A percentile compares a stretch with the other conserved stretches of the same genome.
These are phyloP conservation scores for Clarias magur DNA, from an alignment of 2,113 vertebrate species.

Conservation along the genomic window DNA sequence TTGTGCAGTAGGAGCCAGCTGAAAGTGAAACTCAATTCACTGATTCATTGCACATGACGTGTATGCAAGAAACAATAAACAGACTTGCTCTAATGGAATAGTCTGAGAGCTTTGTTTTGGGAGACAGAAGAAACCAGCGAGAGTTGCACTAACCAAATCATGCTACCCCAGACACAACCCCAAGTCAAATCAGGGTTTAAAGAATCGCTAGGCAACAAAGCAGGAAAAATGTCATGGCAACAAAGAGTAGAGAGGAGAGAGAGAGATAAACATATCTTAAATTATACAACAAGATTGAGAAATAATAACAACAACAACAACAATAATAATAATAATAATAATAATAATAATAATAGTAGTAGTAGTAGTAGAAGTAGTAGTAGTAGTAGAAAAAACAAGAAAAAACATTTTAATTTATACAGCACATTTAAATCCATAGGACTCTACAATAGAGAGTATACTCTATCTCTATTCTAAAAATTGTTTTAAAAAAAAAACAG, in stretches of 20 bases:
- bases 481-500: neutral
- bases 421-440: neutral
- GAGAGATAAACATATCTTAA: conserved; percentile 8
- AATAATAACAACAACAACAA: neutral
- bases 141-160: conserved; percentile 5
- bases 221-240: conserved; percentile 43
- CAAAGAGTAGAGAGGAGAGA: conserved; percentile 17
- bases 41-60: neutral
- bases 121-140: neutral
- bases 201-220: conserved; percentile 43
- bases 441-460: neutral
- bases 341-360: neutral
- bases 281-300: neutral
- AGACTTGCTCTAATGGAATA: neutral
- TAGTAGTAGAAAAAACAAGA: too few species aligned
- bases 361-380: neutral
- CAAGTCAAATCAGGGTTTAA: conserved; percentile 35
- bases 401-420: neutral
- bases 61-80: neutral
- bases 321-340: neutral
- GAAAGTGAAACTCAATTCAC: neutral
- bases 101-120: conserved; percentile 1
- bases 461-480: too few species aligned
- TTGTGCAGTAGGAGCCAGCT: neutral
- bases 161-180: conserved; percentile 15